Percentiles rank a stretch among this genome's conserved stretches.
Evolutionary conservation across 2,888 invertebrate genomes (phyloP).

Genomic region (Melanostoma mellinum): DNA sequence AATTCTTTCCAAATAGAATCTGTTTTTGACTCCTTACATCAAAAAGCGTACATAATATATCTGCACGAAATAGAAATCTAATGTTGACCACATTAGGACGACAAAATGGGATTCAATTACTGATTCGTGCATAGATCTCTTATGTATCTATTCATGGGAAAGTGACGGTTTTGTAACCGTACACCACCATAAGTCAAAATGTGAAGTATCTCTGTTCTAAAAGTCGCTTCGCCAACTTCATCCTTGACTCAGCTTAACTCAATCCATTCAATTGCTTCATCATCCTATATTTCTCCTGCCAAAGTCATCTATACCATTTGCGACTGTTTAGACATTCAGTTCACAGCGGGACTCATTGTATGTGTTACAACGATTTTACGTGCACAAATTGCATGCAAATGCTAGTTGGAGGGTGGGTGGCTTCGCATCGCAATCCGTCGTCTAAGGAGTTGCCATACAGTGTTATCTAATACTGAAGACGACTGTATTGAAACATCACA

Average conservation of each 20-base stretch:
- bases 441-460: conserved; percentile 23
- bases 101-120: conserved; percentile 70
- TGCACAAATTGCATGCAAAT: conserved; percentile 73
- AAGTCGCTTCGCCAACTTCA: conserved; percentile 65
- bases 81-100: conserved; percentile 50
- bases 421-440: conserved; percentile 21
- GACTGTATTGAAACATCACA: too few relatives aligned
- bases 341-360: conserved; percentile 72
- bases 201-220: conserved; percentile 59
- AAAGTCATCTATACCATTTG: conserved; percentile 69
- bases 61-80: conserved; percentile 20
- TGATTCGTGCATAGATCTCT: conserved; percentile 46
- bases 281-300: conserved; percentile 63
- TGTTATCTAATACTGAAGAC: neutral
- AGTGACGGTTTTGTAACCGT: conserved; percentile 59
- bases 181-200: conserved; percentile 68
- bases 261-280: conserved; percentile 73
- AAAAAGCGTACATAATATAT: too few relatives aligned
- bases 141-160: conserved; percentile 45
- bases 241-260: conserved; percentile 66
- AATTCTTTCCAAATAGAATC: too few relatives aligned
- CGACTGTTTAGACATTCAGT: conserved; percentile 72
- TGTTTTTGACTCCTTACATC: too few relatives aligned
- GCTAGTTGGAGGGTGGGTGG: conserved; percentile 68
- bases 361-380: conserved; percentile 73